These are phyloP conservation scores for Denticeps clupeoides DNA, from an alignment of 2,797 vertebrate species.

Conservation along the genomic window DNA sequence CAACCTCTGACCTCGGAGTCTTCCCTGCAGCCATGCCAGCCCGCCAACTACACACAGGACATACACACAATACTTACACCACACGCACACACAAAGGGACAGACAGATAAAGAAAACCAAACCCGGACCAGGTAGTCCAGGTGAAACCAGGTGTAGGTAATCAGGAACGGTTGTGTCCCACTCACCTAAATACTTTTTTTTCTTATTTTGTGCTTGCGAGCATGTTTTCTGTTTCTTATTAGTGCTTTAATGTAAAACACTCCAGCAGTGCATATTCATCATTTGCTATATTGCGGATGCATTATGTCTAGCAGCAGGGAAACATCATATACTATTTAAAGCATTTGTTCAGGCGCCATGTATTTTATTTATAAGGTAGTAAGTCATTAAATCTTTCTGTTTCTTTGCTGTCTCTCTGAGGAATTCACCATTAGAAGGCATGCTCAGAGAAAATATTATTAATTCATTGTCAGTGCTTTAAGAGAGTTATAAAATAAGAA, in stretches of 20 bases:
- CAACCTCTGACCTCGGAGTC: too few species aligned
- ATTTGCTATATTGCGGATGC: slow-evolving; percentile 14
- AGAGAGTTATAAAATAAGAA: slow-evolving; percentile 23
- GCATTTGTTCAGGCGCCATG: slow-evolving; percentile 10
- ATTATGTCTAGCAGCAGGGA: slow-evolving; percentile 18
- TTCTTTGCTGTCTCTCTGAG: slow-evolving; percentile 10
- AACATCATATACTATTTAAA: slow-evolving; percentile 12
- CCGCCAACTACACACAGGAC: too few species aligned
- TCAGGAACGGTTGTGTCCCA: too few species aligned
- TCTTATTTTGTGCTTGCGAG: neutral
- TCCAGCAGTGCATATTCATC: neutral
- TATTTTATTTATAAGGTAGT: slow-evolving; percentile 22
- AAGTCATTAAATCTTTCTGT: slow-evolving; percentile 12
- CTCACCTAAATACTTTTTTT: too few species aligned
- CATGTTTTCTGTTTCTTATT: neutral
- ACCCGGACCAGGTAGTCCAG: too few species aligned
- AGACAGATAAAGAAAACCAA: too few species aligned
- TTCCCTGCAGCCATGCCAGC: too few species aligned
- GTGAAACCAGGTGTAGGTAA: too few species aligned
- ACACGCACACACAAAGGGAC: too few species aligned
- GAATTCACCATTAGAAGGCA: slow-evolving; percentile 7
- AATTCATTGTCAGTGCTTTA: slow-evolving; percentile 23
- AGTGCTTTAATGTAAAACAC: neutral
- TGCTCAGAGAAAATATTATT: slow-evolving; percentile 20
- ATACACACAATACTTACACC: too few species aligned